Evolutionary conservation across 1,140 invertebrate species (phyloP), one percentile per base, ranked within the genome.

Genomic region (Manduca sexta): DNA sequence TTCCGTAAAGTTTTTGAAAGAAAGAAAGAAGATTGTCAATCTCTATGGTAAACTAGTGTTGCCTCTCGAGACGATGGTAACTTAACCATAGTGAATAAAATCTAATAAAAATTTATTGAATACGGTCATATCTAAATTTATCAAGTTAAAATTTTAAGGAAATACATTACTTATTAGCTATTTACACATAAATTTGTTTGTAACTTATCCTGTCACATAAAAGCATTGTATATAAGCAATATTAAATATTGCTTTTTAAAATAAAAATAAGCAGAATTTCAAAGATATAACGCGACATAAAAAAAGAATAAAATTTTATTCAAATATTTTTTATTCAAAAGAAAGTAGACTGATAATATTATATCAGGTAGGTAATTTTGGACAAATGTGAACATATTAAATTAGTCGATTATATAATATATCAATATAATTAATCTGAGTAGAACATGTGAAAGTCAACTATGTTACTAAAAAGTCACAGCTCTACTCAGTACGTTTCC

Each of bases 401-500:
- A n/a, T n/a, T n/a, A n/a, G n/a, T n/a, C n/a, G n/a, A n/a, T n/a
- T n/a, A n/a, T n/a, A n/a, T n/a, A n/a, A n/a, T n/a, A n/a, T n/a
- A n/a, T n/a, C n/a, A n/a, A n/a, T n/a, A n/a, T n/a, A n/a, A n/a
- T n/a, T n/a, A n/a, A 26, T 26, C 21, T 5, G 4, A 26, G 4
- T 8, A 26, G 21, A 26, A 5, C 4, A 26, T 26, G 21, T 26
- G 21, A 26, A 26, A 26, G 21, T 26, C 8, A 26, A 26, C 21
- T 26, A 26, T 26, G 8, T 26, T 26, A 42, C 21, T 43, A 43
- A 43, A 43, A 30, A 10, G 21, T 45, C 14, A n/a, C 31, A 35
- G n/a, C 43, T 13, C 43, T 35, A 35, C 16, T 45, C 67, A 84
- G 81, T 84, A 81, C 69, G 64, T 81, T 82, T 84, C 78, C 74